Evolutionary conservation across 2,888 invertebrate species (phyloP).

Genomic region (Prenolepis imparis): DNA sequence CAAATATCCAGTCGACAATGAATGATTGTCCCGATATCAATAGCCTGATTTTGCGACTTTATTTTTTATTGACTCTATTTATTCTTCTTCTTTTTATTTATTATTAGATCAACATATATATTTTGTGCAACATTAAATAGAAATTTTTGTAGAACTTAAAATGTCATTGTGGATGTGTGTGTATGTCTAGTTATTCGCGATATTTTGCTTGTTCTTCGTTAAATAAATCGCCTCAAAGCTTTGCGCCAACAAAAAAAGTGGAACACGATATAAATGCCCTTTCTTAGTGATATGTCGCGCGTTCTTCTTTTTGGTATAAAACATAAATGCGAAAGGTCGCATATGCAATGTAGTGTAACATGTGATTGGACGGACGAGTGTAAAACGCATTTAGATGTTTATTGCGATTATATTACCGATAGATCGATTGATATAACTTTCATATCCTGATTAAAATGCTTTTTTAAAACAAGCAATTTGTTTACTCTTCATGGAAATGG

Average conservation of each 20-base stretch:
- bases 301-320: slow-evolving; percentile 8
- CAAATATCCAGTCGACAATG: slow-evolving; percentile 10
- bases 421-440: slow-evolving; percentile 12
- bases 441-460: neutral
- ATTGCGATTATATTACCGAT: neutral
- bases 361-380: neutral
- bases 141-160: neutral
- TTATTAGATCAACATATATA: neutral
- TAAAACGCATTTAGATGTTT: slow-evolving; percentile 18
- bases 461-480: neutral
- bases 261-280: slow-evolving; percentile 40
- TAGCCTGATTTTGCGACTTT: neutral
- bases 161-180: neutral
- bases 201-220: neutral
- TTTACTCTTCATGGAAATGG: neutral
- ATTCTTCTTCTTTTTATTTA: neutral
- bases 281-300: slow-evolving; percentile 5
- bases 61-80: neutral
- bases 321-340: slow-evolving; percentile 14
- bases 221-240: slow-evolving; percentile 22
- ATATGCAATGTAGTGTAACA: neutral
- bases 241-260: slow-evolving; percentile 25
- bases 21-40: neutral
- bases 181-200: neutral
- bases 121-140: neutral